Evolutionary conservation across 2,888 invertebrate genomes (phyloP).

Genomic region (Drosophila subsilvestris): DNA sequence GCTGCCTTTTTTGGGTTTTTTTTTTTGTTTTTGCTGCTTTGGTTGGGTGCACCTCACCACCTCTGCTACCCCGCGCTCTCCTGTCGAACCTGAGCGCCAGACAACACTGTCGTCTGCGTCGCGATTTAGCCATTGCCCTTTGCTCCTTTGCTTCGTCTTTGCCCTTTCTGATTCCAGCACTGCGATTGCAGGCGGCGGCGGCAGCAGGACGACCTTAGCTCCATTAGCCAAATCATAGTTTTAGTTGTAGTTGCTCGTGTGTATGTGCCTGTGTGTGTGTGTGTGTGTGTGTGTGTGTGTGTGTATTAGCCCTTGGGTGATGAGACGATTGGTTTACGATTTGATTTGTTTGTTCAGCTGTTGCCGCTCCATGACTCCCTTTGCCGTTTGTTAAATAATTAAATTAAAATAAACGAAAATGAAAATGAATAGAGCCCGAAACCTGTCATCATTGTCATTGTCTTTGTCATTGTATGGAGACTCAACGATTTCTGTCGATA

Average conservation of each 20-base stretch:
- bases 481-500: not conserved
- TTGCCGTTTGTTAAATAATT: conserved; percentile 57
- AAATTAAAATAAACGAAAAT: conserved; percentile 62
- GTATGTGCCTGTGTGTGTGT: not conserved
- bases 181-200: conserved; percentile 27
- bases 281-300: conserved; percentile 2
- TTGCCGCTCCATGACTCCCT: conserved; percentile 26
- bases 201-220: conserved; percentile 22
- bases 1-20: too few relatives aligned
- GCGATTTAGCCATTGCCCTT: conserved; percentile 41
- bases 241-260: conserved; percentile 6
- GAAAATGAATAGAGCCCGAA: conserved; percentile 7
- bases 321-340: conserved; percentile 40
- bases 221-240: conserved; percentile 46
- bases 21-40: too few relatives aligned
- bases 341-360: conserved; percentile 65
- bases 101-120: conserved; percentile 38
- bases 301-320: conserved; percentile 19
- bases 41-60: too few relatives aligned
- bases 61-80: conserved; percentile 15
- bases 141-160: conserved; percentile 14
- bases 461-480: conserved; percentile 8
- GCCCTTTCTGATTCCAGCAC: conserved; percentile 10
- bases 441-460: conserved; percentile 26
- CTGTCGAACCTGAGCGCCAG: conserved; percentile 21